Evolutionary conservation across 2,113 vertebrate species (phyloP).

Genomic region (Nycticebus coucang): DNA sequence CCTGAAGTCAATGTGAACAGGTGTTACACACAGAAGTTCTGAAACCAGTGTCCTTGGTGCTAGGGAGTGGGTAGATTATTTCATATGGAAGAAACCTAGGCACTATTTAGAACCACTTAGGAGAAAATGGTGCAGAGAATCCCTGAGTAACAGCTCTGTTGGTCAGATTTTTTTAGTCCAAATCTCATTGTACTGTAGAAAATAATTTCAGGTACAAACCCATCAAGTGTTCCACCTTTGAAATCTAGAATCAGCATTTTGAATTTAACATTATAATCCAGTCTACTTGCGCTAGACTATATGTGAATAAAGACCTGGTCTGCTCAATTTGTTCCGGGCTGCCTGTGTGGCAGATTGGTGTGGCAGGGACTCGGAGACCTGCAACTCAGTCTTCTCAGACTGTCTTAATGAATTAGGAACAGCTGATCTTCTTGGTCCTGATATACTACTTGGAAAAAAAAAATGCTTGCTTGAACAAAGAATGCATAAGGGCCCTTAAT

Average conservation of each 20-base stretch:
- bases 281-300: background rate
- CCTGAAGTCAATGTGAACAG: background rate
- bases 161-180: background rate
- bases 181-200: background rate
- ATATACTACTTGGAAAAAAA: background rate
- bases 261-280: slow-evolving; percentile 11
- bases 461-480: background rate
- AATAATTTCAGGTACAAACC: background rate
- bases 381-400: background rate
- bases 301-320: background rate
- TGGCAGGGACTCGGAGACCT: background rate
- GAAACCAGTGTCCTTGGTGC: background rate
- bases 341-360: background rate
- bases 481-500: background rate
- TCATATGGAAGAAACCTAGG: background rate
- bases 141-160: background rate
- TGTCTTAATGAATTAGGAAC: background rate
- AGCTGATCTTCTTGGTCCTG: background rate
- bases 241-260: slow-evolving; percentile 23
- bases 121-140: background rate
- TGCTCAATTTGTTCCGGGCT: background rate
- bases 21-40: background rate
- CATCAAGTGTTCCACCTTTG: background rate
- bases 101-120: background rate
- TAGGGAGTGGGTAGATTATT: background rate